Conservation (phyloP, 2,888 invertebrate genomes). For the Copidosoma aretas region DNA sequence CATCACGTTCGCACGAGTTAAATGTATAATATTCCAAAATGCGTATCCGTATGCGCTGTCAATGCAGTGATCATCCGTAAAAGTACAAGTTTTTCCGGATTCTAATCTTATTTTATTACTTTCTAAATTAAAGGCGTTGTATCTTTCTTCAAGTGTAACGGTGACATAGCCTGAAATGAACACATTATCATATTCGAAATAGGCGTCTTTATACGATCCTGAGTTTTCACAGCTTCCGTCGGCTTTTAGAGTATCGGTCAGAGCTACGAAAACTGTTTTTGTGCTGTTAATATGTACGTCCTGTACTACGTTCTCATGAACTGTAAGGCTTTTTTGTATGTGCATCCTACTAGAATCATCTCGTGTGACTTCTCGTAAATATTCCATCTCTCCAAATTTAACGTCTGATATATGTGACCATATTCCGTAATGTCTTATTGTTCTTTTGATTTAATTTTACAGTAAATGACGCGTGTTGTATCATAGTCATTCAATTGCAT, state of each 20-base stretch:
- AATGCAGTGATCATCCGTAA: neutral
- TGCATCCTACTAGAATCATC: conserved; percentile 2
- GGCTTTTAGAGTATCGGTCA: neutral
- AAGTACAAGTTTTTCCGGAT: neutral
- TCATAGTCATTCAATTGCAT: conserved; percentile 24
- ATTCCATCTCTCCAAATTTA: conserved; percentile 5
- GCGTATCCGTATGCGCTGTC: neutral
- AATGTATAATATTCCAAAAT: neutral
- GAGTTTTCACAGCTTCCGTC: neutral
- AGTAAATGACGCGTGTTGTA: conserved; percentile 18
- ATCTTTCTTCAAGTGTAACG: neutral
- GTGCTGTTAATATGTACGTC: no score
- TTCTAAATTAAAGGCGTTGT: neutral
- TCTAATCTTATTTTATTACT: neutral
- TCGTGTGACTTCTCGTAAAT: neutral
- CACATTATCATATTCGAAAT: neutral
- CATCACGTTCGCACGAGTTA: neutral
- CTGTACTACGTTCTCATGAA: no score
- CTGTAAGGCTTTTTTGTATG: neutral
- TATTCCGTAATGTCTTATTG: neutral
- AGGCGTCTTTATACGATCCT: neutral
- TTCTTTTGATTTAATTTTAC: conserved; percentile 20
- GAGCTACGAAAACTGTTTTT: no score
- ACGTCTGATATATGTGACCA: neutral
- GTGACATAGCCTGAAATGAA: neutral